phyloP scores from a whole-genome alignment of 1,140 invertebrate species.

The Heliconius hewitsoni region DNA sequence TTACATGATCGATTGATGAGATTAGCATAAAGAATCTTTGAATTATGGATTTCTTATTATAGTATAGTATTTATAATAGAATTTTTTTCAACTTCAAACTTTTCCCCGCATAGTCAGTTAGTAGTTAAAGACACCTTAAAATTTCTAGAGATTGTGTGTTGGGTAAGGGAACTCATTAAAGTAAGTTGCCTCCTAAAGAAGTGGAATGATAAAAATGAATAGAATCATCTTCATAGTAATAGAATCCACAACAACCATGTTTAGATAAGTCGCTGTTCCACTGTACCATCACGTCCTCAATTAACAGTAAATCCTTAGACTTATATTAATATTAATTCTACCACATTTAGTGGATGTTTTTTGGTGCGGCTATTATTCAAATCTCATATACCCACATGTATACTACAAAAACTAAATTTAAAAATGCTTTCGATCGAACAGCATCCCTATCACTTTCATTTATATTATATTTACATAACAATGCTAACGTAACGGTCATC shows the following conservation, averaged over 20 bases:
- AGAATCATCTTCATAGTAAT: not conserved
- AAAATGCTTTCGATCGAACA: not conserved
- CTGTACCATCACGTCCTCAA: not conserved
- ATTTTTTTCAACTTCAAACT: not conserved
- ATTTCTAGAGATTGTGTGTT: not conserved
- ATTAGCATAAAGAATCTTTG: not conserved
- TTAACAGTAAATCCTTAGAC: not conserved
- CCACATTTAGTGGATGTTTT: not conserved
- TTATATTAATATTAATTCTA: not conserved
- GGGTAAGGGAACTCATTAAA: no score
- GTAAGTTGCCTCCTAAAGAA: not conserved
- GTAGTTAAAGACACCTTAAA: not conserved
- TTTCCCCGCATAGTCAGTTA: not conserved
- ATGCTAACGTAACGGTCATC: constrained; percentile 25
- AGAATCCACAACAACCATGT: not conserved
- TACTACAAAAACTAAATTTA: not conserved
- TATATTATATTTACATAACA: constrained; percentile 16
- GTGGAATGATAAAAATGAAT: not conserved
- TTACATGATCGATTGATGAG: not conserved
- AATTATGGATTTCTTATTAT: not conserved
- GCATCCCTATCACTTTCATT: constrained; percentile 11
- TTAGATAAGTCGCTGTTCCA: not conserved
- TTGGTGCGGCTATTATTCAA: not conserved
- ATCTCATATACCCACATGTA: not conserved
- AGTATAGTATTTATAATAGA: not conserved